Conservation (phyloP, 1,140 invertebrate genomes). For the Pararge aegeria region DNA sequence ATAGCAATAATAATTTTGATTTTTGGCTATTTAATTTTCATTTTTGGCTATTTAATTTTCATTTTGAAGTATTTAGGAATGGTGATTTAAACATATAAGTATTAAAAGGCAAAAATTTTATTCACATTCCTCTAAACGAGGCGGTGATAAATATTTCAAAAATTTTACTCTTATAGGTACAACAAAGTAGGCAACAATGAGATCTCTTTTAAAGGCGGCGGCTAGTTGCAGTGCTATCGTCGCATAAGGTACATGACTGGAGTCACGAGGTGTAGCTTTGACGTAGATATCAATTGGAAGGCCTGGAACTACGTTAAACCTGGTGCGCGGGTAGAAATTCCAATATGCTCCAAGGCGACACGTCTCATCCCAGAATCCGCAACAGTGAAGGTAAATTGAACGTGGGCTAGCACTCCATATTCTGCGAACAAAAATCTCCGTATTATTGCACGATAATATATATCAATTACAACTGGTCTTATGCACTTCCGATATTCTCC, state of each 20-base stretch:
- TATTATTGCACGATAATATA: too few relatives aligned
- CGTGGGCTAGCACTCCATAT: constrained; percentile 43
- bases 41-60: too few relatives aligned
- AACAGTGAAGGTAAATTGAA: constrained; percentile 46
- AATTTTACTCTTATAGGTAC: constrained; percentile 51
- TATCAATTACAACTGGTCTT: too few relatives aligned
- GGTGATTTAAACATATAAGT: too few relatives aligned
- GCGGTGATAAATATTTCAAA: constrained; percentile 38
- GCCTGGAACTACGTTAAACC: constrained; percentile 48
- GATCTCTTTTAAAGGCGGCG: constrained; percentile 50
- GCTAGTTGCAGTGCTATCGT: constrained; percentile 44
- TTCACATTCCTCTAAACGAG: constrained; percentile 20
- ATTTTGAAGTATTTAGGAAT: too few relatives aligned
- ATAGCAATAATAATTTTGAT: too few relatives aligned
- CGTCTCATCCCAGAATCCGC: constrained; percentile 50
- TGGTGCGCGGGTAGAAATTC: constrained; percentile 47
- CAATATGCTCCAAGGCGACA: constrained; percentile 47
- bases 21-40: too few relatives aligned
- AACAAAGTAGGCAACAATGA: constrained; percentile 45
- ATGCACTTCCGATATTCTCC: too few relatives aligned
- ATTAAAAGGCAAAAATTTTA: neutral
- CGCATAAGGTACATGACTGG: constrained; percentile 32
- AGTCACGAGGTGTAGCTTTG: constrained; percentile 36
- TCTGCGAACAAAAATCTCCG: constrained; percentile 30
- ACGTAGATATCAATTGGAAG: constrained; percentile 38